Percentiles rank a stretch among this genome's conserved stretches.
These are phyloP conservation scores for Agrochola circellaris DNA, from an alignment of 2,888 invertebrate species.

Conservation along the genomic window DNA sequence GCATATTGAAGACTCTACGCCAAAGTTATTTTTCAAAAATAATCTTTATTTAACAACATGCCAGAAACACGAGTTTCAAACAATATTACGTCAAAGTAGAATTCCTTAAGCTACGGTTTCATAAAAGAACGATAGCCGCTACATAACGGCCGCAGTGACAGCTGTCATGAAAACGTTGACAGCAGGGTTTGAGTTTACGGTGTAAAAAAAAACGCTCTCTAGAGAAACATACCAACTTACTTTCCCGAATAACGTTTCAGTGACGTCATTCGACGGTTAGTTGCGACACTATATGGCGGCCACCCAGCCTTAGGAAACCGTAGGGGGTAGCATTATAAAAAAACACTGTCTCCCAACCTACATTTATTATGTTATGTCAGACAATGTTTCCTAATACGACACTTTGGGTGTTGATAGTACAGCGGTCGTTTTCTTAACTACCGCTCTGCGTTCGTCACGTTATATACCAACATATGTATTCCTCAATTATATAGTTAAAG, in stretches of 20 bases:
- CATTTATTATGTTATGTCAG: conserved; percentile 32
- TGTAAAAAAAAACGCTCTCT: neutral
- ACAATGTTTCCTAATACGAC: conserved; percentile 63
- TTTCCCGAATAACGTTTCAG: neutral
- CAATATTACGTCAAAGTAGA: neutral
- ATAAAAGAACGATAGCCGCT: no score
- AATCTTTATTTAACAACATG: neutral
- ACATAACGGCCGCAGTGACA: no score
- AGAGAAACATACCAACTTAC: neutral
- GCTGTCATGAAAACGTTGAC: neutral
- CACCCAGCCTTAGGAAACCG: neutral
- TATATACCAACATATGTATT: conserved; percentile 31
- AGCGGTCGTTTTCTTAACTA: conserved; percentile 60
- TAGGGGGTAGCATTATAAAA: neutral
- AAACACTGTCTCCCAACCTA: conserved; percentile 44
- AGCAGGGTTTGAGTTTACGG: neutral
- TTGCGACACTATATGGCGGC: no score
- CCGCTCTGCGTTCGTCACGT: conserved; percentile 42
- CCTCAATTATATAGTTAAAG: conserved; percentile 58
- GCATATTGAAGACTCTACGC: neutral
- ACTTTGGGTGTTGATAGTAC: conserved; percentile 63
- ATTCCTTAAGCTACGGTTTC: neutral
- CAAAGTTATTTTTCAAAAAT: neutral
- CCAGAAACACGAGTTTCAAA: neutral
- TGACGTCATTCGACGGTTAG: neutral